Conservation (phyloP, 2,797 vertebrate genomes). For the Psittacula derbiana region DNA sequence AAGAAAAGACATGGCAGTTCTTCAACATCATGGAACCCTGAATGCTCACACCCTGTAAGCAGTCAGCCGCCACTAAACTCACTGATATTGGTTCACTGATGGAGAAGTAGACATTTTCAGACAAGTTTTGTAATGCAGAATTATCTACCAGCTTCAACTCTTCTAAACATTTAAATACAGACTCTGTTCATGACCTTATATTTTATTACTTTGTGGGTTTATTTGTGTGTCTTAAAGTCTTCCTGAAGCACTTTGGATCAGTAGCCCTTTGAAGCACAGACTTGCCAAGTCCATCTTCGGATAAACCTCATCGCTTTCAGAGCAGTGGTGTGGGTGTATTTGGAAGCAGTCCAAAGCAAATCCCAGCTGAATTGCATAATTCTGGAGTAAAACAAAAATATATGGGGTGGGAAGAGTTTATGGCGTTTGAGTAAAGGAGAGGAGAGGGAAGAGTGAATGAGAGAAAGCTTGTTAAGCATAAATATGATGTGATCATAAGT, state of each 20-base stretch:
- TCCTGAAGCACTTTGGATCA: neutral
- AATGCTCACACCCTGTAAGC: neutral
- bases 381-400: slow-evolving; percentile 29
- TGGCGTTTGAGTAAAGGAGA: neutral
- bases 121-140: neutral
- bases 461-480: neutral
- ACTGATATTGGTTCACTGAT: fast-evolving
- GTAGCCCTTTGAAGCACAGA: neutral
- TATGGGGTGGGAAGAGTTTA: neutral
- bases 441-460: neutral
- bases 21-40: neutral
- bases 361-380: slow-evolving; percentile 9
- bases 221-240: neutral
- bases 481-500: neutral
- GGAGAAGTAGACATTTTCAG: neutral
- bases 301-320: slow-evolving; percentile 21
- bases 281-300: neutral
- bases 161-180: neutral
- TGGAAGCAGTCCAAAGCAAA: slow-evolving; percentile 48
- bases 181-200: neutral
- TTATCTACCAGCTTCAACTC: neutral
- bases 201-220: neutral
- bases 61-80: neutral
- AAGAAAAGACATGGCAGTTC: neutral
- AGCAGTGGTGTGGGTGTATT: slow-evolving; percentile 23